These are phyloP conservation scores for Spheniscus humboldti DNA, from an alignment of 2,797 vertebrate genomes.

Conservation along the genomic window DNA sequence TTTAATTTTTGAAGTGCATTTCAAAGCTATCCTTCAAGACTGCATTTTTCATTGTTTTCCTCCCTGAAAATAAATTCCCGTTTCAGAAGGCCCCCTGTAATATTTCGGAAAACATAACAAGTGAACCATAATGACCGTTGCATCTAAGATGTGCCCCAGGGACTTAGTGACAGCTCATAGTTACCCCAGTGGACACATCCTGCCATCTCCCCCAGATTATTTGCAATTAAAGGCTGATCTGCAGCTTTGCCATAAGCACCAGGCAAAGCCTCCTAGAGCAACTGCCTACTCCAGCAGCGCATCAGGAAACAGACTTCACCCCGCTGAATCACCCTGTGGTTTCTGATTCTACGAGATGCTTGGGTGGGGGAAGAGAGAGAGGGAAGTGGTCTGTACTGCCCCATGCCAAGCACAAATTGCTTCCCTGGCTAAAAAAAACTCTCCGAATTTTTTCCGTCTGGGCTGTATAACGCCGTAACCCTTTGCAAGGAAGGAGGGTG, in stretches of 20 bases:
- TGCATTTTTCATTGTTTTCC: background rate
- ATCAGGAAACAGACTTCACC: background rate
- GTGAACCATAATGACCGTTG: background rate
- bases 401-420: slow-evolving; percentile 21
- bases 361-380: background rate
- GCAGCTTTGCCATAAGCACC: background rate
- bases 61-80: background rate
- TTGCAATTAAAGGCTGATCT: background rate
- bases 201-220: background rate
- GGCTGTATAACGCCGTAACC: background rate
- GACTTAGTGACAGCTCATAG: background rate
- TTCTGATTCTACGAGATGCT: background rate
- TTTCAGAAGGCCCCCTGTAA: background rate
- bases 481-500: background rate
- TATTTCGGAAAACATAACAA: background rate
- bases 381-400: background rate
- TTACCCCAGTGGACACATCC: background rate
- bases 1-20: background rate
- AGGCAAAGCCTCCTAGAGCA: background rate
- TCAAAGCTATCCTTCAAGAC: slow-evolving; percentile 9
- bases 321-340: background rate
- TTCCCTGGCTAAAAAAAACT: background rate
- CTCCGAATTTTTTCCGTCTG: background rate
- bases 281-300: background rate
- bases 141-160: background rate